Conservation (phyloP, 2,888 invertebrate species). For the Helicoverpa assulta region DNA sequence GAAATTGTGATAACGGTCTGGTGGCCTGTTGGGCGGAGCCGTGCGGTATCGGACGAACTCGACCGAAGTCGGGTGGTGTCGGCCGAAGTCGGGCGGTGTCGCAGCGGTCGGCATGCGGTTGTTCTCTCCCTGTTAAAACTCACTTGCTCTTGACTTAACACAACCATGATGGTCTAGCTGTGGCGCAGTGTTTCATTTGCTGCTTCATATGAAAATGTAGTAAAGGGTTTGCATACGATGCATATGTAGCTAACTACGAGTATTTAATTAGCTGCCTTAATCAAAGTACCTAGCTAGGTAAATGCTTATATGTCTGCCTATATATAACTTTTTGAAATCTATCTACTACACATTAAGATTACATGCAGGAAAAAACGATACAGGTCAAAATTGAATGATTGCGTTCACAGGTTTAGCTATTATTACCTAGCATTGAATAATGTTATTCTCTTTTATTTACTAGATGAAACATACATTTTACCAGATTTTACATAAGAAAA, state of each 20-base stretch:
- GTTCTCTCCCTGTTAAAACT: conserved; percentile 12
- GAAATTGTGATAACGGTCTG: conserved; percentile 61
- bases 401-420: too few species aligned
- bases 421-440: too few species aligned
- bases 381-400: too few species aligned
- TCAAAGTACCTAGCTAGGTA: too few species aligned
- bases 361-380: too few species aligned
- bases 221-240: background rate
- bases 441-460: too few species aligned
- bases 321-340: too few species aligned
- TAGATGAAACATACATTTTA: too few species aligned
- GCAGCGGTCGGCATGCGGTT: conserved; percentile 13
- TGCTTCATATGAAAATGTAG: background rate
- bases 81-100: conserved; percentile 13
- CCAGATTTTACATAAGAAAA: too few species aligned
- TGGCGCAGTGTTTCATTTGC: background rate
- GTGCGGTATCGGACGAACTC: conserved; percentile 27
- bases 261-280: too few species aligned
- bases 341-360: too few species aligned
- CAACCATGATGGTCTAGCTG: conserved; percentile 1
- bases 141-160: conserved; percentile 20
- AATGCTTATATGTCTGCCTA: too few species aligned
- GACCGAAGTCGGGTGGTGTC: conserved; percentile 1
- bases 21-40: conserved; percentile 44
- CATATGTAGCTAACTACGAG: background rate